phyloP scores from a whole-genome alignment of 2,797 vertebrate genomes.

The Setipinna tenuifilis region DNA sequence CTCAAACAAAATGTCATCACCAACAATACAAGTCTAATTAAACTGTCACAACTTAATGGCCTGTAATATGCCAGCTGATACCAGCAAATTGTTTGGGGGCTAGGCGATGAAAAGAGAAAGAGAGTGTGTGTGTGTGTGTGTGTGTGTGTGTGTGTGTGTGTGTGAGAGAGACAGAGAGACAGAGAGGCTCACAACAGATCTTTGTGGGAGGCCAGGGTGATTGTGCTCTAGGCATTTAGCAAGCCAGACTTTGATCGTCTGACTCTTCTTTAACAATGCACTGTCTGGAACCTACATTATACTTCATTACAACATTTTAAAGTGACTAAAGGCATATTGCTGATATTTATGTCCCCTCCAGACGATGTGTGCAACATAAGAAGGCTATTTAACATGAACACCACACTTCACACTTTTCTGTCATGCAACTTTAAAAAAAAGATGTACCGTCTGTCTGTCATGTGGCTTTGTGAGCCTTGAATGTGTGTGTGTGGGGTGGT shows the following conservation, averaged over 20 bases:
- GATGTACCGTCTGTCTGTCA: background rate
- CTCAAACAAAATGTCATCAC: background rate
- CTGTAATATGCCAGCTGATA: background rate
- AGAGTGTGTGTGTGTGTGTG: too few species aligned
- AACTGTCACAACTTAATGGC: constrained; percentile 14
- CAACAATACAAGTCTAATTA: constrained; percentile 7
- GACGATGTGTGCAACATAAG: background rate
- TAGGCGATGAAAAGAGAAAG: too few species aligned
- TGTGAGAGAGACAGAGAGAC: background rate
- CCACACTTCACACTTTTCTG: too few species aligned
- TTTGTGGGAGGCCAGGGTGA: background rate
- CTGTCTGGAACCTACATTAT: background rate
- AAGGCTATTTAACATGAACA: background rate
- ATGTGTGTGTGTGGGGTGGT: too few species aligned
- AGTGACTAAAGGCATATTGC: background rate
- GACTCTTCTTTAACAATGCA: background rate
- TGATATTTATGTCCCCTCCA: background rate
- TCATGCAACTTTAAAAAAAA: too few species aligned
- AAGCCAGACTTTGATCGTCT: background rate
- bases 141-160: background rate
- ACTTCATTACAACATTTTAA: background rate
- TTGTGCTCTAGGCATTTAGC: background rate
- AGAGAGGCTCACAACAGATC: background rate
- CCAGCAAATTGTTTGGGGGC: background rate
- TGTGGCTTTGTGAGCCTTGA: background rate